phyloP scores from a whole-genome alignment of 2,797 vertebrate genomes.

The Silurus aristotelis region DNA sequence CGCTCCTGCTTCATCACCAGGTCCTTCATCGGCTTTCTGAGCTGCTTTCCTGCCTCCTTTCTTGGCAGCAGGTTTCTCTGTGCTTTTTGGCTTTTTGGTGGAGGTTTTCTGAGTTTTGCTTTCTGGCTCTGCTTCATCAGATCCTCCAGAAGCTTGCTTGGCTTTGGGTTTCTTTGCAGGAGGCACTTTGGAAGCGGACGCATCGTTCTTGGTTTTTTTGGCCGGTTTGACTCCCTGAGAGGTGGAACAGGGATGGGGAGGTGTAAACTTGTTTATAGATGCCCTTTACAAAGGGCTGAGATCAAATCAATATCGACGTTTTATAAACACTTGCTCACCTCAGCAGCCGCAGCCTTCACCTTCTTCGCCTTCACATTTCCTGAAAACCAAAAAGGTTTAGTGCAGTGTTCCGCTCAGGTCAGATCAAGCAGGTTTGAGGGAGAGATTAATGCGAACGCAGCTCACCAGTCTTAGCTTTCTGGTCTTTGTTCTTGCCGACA shows the following conservation, averaged over 20 bases:
- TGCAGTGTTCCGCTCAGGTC: too few species aligned
- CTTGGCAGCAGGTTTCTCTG: conserved; percentile 23
- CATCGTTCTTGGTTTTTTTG: conserved; percentile 39
- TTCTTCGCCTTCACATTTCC: conserved; percentile 1
- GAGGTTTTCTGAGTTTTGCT: conserved; percentile 47
- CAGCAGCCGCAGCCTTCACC: background rate
- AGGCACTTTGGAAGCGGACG: conserved; percentile 55
- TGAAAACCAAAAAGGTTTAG: conserved; percentile 15
- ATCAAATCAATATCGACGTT: conserved; percentile 14
- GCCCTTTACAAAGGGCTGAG: conserved; percentile 28
- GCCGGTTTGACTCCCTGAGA: conserved; percentile 58
- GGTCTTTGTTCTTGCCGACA: conserved; percentile 45
- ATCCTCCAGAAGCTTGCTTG: conserved; percentile 55
- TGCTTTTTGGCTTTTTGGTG: conserved; percentile 36
- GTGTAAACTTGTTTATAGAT: conserved; percentile 11
- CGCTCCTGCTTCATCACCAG: background rate
- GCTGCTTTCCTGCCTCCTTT: conserved; percentile 39
- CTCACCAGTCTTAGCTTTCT: conserved; percentile 45
- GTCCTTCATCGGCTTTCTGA: background rate
- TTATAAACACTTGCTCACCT: background rate
- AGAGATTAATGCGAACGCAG: background rate
- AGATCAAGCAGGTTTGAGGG: background rate
- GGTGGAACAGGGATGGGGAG: background rate
- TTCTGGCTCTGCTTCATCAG: background rate
- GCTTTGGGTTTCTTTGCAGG: conserved; percentile 71